Base-by-base conservation (phyloP, 1,140 invertebrate species). In the Stegodyphus mimosarum region DNA sequence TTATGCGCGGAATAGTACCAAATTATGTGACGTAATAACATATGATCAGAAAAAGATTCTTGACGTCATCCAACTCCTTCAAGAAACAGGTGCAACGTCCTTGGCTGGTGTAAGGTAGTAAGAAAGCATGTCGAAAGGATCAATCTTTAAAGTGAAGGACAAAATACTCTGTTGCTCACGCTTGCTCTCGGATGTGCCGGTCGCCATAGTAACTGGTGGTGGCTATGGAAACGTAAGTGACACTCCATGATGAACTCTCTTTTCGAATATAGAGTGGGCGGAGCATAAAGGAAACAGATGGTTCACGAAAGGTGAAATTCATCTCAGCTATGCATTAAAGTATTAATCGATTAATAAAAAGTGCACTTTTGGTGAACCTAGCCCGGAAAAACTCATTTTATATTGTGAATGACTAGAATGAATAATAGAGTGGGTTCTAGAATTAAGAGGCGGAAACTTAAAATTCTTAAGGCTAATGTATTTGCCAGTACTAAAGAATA, bases 131-230 rank as follows among this genome's bases (percentile, higher is more conserved):
- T 63, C 48, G 52, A 15, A 15, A 81, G 69, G 78, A 81, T 81
- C 78, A 81, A 81, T 81, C 78, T 81, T 71, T 70, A 72, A 81
- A 81, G 60, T 67, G 63, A 81, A 53, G 70, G 64, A 67, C 67
- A 72, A 72, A 81, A 55, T 69, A 66, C 64, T 49, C 78, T 81
- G 78, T 81, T 81, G 78, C 78, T 72, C 67, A 48, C 67, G n/a
- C n/a, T 53, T 69, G 11, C 69, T 81, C 69, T 70, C 53, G 78
- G 78, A 81, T 81, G 69, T 33, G 18, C 10, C 9, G 9, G 78
- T 81, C 55, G 78, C 69, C 64, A 81, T 51, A 55, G 78, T 63
- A 51, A 81, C 70, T 11, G 66, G 13, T 55, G 17, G 78, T 81
- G 55, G 48, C 53, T 67, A 63, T 72, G 69, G 69, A 7, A 63